Evolutionary conservation across 2,113 vertebrate genomes (phyloP).

Genomic region (Phalacrocorax carbo): DNA sequence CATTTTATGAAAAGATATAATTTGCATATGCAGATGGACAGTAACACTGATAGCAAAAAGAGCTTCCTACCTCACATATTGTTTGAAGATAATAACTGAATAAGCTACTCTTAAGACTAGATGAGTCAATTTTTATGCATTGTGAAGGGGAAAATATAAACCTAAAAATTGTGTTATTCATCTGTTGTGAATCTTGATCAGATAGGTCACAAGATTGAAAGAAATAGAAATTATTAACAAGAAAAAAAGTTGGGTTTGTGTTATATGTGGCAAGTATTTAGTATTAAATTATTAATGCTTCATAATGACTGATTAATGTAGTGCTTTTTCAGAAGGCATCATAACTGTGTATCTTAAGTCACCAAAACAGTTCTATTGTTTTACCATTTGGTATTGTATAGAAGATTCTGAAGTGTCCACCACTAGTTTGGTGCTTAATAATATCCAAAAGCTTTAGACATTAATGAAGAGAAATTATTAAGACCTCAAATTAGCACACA

Average conservation of each 20-base stretch:
- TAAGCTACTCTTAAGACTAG: neutral
- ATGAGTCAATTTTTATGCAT: neutral
- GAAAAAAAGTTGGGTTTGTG: neutral
- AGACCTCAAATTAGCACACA: neutral
- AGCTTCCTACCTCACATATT: neutral
- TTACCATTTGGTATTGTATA: neutral
- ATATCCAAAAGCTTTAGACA: neutral
- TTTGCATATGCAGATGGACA: neutral
- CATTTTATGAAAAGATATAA: neutral
- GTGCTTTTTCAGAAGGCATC: neutral
- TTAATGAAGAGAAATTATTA: neutral
- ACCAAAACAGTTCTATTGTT: neutral
- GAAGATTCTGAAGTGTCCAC: neutral
- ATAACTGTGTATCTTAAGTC: neutral
- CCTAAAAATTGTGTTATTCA: neutral
- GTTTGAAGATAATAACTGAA: neutral
- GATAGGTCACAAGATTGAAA: neutral
- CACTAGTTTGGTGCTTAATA: neutral
- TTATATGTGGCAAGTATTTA: neutral
- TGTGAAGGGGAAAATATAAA: neutral
- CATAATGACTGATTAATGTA: neutral
- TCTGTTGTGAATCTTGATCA: neutral
- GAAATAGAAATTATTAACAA: neutral
- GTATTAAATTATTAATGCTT: neutral
- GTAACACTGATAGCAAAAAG: neutral